These are phyloP conservation scores for Stomorhina lunata DNA, from an alignment of 2,888 invertebrate genomes.

Conservation along the genomic window DNA sequence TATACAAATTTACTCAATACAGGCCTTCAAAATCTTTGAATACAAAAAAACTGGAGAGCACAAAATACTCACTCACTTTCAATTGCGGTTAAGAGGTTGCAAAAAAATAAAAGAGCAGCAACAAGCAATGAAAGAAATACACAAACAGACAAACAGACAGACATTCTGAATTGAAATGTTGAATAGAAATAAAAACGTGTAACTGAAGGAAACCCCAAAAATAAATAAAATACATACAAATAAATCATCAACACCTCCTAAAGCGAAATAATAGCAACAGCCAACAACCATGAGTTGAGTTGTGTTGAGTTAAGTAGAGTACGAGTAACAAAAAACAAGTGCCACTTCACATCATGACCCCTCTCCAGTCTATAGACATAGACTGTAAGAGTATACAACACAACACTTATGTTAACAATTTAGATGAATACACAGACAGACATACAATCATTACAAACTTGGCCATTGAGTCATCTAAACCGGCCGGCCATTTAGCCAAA, in stretches of 20 bases:
- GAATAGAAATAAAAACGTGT: conserved; percentile 22
- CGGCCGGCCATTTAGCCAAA: neutral
- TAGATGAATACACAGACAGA: neutral
- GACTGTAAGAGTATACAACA: neutral
- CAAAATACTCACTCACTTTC: conserved; percentile 4
- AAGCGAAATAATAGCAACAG: neutral
- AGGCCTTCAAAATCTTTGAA: neutral
- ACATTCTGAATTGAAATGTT: conserved; percentile 5
- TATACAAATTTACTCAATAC: no score
- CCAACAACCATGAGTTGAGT: neutral
- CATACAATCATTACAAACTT: neutral
- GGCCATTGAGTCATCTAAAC: neutral
- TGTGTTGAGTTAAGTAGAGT: no score
- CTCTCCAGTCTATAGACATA: no score
- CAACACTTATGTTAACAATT: neutral
- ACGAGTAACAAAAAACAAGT: conserved; percentile 16
- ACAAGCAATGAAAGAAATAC: neutral
- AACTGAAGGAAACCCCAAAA: neutral
- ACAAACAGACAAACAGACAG: neutral
- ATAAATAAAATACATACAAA: conserved; percentile 11
- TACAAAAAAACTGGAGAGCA: neutral
- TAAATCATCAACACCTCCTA: conserved; percentile 15
- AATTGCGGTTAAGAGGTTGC: conserved; percentile 25
- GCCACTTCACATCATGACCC: neutral
- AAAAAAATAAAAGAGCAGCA: neutral